Evolutionary conservation across 1,140 invertebrate genomes (phyloP).

Genomic region (Zaprionus ghesquierei): DNA sequence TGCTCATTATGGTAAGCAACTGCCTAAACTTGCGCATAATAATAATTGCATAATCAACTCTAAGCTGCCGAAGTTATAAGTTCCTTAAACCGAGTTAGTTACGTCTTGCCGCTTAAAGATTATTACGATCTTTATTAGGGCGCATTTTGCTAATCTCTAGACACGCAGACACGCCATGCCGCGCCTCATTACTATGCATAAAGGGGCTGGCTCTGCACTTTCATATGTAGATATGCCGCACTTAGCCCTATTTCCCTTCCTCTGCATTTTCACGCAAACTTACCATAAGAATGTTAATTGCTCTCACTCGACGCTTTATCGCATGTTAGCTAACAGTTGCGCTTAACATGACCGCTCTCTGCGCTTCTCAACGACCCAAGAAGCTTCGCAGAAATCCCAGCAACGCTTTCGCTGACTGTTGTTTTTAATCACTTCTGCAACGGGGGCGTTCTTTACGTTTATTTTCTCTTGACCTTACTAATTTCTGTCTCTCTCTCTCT

Average conservation of each 20-base stretch:
- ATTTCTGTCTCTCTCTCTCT: background rate
- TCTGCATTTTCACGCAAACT: constrained; percentile 16
- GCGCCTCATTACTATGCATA: background rate
- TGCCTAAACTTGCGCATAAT: background rate
- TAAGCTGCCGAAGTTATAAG: background rate
- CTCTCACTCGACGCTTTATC: background rate
- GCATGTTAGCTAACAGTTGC: constrained; percentile 45
- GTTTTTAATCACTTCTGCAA: background rate
- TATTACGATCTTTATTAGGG: background rate
- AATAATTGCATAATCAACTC: background rate
- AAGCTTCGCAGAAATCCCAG: too few relatives aligned
- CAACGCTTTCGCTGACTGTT: background rate
- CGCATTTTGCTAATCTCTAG: background rate
- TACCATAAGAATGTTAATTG: constrained; percentile 11
- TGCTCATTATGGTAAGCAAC: background rate
- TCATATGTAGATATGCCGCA: background rate
- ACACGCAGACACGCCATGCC: background rate
- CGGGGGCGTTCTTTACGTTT: background rate
- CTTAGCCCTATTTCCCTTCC: background rate
- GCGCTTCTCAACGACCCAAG: constrained; percentile 21
- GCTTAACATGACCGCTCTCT: constrained; percentile 13
- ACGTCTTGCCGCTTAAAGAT: background rate
- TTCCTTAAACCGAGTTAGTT: too few relatives aligned
- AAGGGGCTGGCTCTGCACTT: background rate
- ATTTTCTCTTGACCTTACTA: background rate